phyloP scores from a whole-genome alignment of 2,888 invertebrate genomes.

The Meteorus cinctellus region DNA sequence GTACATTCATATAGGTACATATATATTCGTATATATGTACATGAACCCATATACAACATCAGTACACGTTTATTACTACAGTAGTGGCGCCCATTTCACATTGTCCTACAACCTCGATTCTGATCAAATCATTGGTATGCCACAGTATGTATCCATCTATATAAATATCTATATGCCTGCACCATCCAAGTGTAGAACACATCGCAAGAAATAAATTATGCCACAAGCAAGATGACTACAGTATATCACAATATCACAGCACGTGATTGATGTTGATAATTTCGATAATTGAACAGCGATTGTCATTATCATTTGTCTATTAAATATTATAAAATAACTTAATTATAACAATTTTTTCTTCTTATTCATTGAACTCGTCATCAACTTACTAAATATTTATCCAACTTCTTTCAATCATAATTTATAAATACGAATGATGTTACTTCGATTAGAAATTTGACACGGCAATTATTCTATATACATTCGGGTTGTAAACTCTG shows the following conservation, averaged over 20 bases:
- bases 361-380: background rate
- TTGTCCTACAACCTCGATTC: slow-evolving; percentile 32
- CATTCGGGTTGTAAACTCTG: background rate
- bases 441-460: background rate
- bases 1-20: background rate
- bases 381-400: background rate
- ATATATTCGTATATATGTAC: slow-evolving; percentile 11
- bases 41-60: background rate
- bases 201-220: slow-evolving; percentile 1
- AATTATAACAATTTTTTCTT: background rate
- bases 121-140: slow-evolving; percentile 6
- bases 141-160: background rate
- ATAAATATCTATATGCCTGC: background rate
- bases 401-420: background rate
- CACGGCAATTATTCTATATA: background rate
- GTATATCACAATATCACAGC: background rate
- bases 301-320: background rate
- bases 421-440: background rate
- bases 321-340: background rate
- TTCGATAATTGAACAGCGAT: background rate
- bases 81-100: slow-evolving; percentile 25
- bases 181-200: background rate
- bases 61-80: background rate
- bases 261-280: slow-evolving; percentile 5
- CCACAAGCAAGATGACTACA: background rate